Percentiles rank a stretch among this genome's conserved stretches.
phyloP scores from a whole-genome alignment of 2,113 vertebrate species.

The Gymnorhina tibicen region DNA sequence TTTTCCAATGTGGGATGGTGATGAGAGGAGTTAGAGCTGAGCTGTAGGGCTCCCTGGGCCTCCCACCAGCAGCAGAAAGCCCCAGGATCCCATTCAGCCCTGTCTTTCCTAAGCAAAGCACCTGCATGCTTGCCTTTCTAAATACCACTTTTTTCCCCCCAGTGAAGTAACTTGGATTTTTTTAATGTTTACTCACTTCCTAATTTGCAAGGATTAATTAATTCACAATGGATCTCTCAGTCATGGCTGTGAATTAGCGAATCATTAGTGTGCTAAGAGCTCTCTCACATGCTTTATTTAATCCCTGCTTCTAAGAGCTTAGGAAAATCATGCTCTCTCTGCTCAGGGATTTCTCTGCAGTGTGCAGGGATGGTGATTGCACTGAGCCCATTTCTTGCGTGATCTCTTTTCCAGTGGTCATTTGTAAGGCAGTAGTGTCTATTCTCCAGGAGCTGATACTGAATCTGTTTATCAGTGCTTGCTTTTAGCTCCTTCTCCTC shows the following conservation, averaged over 20 bases:
- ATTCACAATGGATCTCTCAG: constrained; percentile 4
- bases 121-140: neutral
- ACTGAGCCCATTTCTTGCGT: neutral
- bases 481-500: neutral
- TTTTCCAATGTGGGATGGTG: neutral
- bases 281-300: neutral
- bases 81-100: neutral
- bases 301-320: neutral
- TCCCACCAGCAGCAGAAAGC: neutral
- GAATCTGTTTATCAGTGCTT: neutral
- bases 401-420: neutral
- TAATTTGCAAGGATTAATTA: constrained; percentile 25
- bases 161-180: neutral
- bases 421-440: neutral
- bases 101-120: neutral
- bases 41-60: neutral
- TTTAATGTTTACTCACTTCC: neutral
- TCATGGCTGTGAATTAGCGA: neutral
- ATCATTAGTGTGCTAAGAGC: neutral
- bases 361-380: neutral
- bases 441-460: neutral
- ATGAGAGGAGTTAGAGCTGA: neutral
- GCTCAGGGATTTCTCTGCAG: neutral
- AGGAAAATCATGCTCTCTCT: neutral
- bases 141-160: neutral